Base-by-base conservation (phyloP, 1,140 invertebrate genomes). In the Magallana ariakensis region DNA sequence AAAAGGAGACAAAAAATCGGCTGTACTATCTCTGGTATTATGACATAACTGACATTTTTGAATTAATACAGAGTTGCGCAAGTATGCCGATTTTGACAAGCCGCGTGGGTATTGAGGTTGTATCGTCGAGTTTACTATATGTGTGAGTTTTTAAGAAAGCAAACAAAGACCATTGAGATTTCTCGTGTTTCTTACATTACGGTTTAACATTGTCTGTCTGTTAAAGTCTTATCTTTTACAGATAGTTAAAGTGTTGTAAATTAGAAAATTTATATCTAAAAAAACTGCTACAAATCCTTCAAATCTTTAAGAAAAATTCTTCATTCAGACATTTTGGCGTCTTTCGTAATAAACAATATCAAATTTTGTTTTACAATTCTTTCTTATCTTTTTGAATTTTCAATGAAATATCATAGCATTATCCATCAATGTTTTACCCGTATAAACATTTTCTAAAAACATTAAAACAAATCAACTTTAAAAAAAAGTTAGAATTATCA, bases 301-400 rank as follows among this genome's bases (percentile, higher is more conserved):
- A 33, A 33, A 13, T 26, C 33, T 75, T 75, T 75, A 33, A 75
- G 22, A 70, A 33, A 75, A 26, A 75, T 46, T 46, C 6, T 75
- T 75, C 66, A 75, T 75, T 26, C 19, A 75, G 66, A 75, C 66
- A 10, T 26, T 33, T 7, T 75, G 66, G 66, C 66, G 66, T 75
- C 66, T 75, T 75, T 19, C 66, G 66, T 75, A 75, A 75, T 75
- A 75, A 75, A 75, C 66, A 75, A 75, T 75, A 75, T 75, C 66
- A 75, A 75, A 75, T 75, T 75, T 10, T 75, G 22, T 26, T 75
- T 75, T 26, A 75, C 66, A 75, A 26, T 22, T 75, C 22, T 26
- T 13, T 8, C 66, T 75, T 33, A 75, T 75, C 66, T 75, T 9
- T 33, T 33, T 75, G 22, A 22, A 19, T 19, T 75, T 26, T 13